Evolutionary conservation across 2,888 invertebrate genomes (phyloP), one percentile per base, ranked within the genome.

Genomic region (Sycophila texana): DNA sequence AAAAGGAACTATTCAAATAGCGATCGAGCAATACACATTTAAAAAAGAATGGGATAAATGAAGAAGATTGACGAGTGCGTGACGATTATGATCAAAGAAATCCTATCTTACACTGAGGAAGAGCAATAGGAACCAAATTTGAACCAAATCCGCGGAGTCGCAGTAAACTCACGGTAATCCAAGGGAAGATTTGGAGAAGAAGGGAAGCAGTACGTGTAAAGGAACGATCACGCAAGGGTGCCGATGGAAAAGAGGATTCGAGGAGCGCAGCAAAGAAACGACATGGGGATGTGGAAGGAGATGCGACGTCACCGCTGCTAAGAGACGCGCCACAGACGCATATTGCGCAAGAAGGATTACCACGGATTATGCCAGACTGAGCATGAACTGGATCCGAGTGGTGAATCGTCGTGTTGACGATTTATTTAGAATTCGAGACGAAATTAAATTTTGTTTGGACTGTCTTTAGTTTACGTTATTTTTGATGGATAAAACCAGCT

Each of bases 341-440:
- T 87, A 89, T 89, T 87, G 88, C 86, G 86, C 88, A 88, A 89
- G 88, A 86, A 88, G 89, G 89, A 89, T 89, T 89, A 89, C 87
- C 85, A 85, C 85, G 53, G 89, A 89, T 89, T 89, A 89, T 88
- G 87, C 87, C 87, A 88, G 89, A 87, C 87, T 87, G 87, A 88
- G 87, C 86, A 88, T 88, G 89, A 89, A 89, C 88, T 87, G 87
- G 88, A 89, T 89, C 87, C 86, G 87, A 85, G 87, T 89, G 88
- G 88, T 88, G 87, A 88, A 89, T 88, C 86, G 87, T 87, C 88
- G 86, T 88, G 85, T 87, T 87, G 88, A 87, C 89, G 87, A 88
- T 88, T 88, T 88, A 87, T 39, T 39, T 30, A 30, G 30, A 30
- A 30, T 4, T 30, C 30, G 30, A 0, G 30, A 3, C 7, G 30